Conservation (phyloP, 2,888 invertebrate genomes). For the Branchipolynoe longqiensis region DNA sequence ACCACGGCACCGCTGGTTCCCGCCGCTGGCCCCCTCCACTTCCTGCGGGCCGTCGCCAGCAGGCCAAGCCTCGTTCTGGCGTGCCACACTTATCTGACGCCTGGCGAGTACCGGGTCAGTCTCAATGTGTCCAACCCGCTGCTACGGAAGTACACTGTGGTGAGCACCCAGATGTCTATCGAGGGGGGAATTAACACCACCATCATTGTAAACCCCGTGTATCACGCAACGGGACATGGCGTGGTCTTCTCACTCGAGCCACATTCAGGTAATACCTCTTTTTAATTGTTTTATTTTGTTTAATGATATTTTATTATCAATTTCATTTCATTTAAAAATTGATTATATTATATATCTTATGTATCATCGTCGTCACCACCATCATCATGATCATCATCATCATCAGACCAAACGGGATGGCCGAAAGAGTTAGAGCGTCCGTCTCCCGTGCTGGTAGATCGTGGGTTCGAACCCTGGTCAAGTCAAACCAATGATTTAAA, state of each 20-base stretch:
- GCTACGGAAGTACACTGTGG: conserved; percentile 14
- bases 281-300: no score
- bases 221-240: conserved; percentile 64
- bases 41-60: conserved; percentile 62
- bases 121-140: conserved; percentile 53
- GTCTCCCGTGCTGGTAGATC: no score
- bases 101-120: conserved; percentile 17
- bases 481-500: no score
- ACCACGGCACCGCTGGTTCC: no score
- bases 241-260: conserved; percentile 67
- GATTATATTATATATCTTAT: no score
- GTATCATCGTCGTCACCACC: no score
- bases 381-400: no score
- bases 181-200: conserved; percentile 74
- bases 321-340: no score
- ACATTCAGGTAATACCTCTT: conserved; percentile 75
- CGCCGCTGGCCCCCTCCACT: conserved; percentile 20
- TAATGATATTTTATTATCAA: no score
- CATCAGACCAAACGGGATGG: no score
- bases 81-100: conserved; percentile 63
- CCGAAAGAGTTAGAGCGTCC: no score
- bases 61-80: conserved; percentile 44
- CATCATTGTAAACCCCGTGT: conserved; percentile 67
- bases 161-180: conserved; percentile 10
- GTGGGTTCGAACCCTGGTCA: no score